These are phyloP conservation scores for Callyntrura sp. DNA, from an alignment of 2,888 invertebrate species.

Conservation along the genomic window DNA sequence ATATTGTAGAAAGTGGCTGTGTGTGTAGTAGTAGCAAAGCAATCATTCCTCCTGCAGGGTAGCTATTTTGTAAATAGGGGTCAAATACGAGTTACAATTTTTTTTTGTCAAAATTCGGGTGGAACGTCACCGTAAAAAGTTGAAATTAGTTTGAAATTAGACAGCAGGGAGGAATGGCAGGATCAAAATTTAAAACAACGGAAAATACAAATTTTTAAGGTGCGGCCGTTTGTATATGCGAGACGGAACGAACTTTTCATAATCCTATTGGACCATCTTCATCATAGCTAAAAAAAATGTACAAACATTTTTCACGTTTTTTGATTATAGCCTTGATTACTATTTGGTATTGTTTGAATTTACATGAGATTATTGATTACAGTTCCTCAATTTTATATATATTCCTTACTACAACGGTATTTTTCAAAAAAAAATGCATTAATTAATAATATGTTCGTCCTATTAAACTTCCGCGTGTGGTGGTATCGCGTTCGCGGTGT, in stretches of 20 bases:
- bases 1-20: neutral
- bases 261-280: conserved; percentile 34
- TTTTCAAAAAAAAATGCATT: neutral
- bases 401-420: neutral
- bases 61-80: conserved; percentile 14
- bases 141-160: conserved; percentile 52
- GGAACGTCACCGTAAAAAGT: neutral
- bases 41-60: neutral
- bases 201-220: neutral
- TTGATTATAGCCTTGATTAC: conserved; percentile 31
- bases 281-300: neutral
- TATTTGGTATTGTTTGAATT: conserved; percentile 53
- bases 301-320: conserved; percentile 50
- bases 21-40: neutral
- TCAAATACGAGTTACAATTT: neutral
- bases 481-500: neutral
- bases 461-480: neutral
- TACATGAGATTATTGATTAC: conserved; percentile 56
- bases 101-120: no score
- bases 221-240: neutral
- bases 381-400: conserved; percentile 55
- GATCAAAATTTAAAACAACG: neutral
- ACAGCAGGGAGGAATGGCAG: neutral
- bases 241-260: conserved; percentile 11
- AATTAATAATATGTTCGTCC: no score